Base-by-base conservation (phyloP, 1,140 invertebrate genomes). In the Drosophila navojoa region DNA sequence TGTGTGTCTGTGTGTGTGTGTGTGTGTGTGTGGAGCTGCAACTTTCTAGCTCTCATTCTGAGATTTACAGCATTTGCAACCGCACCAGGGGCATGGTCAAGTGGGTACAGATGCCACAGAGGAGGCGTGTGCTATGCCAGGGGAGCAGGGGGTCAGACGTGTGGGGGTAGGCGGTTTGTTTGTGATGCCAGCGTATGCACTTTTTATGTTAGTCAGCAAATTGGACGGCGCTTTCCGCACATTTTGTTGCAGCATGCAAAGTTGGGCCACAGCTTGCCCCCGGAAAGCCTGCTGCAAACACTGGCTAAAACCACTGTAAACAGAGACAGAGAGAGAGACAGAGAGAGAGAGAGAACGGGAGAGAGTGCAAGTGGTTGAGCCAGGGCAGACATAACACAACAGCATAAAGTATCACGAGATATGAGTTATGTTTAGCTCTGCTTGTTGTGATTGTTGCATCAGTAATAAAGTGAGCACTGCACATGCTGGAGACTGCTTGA, bases 191-290 rank as follows among this genome's bases (percentile, higher is more conserved):
- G 62, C 69, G 72, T 74, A 67, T 81, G 70, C 78, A 66, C 60
- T 80, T 81, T 80, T 77, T 73, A 63, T 80, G 78, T 66, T 66
- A 77, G 78, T 80, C 78, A 70, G 79, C 78, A 80, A 80, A 81
- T 81, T 81, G 78, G 50, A 77, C 55, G 76, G 69, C 63, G 69
- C 78, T 81, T 79, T 66, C 77, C 77, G 66, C 77, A 75, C 77
- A 79, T 79, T 80, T 76, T 73, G 59, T 76, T 72, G 77, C 77
- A 79, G 55, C 59, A 62, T 59, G 35, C 60, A 45, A 71, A 63
- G 29, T 77, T 57, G 68, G 50, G 42, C 29, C 38, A 25, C 10
- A 16, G 22, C 25, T 27, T 52, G 19, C 9, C 0, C 32, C 15
- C 10, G n/a, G n/a, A 29, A 59, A 59, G 27, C n/a, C 27, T 16